phyloP scores from a whole-genome alignment of 2,888 invertebrate species.

The Ecliptopera silaceata region DNA sequence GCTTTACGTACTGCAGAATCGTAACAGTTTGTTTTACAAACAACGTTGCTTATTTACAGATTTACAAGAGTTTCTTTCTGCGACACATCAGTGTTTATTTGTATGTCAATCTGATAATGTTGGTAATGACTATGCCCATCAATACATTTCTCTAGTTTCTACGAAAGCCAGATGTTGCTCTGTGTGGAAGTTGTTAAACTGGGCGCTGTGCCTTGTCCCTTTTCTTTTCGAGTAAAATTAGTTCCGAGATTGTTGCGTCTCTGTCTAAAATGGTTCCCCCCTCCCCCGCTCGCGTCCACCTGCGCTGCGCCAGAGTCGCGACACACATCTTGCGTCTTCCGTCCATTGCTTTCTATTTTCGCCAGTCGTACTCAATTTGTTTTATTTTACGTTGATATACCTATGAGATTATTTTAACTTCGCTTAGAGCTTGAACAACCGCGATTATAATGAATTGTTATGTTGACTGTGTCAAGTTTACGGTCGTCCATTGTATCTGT shows the following conservation, averaged over 20 bases:
- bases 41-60: slow-evolving; percentile 21
- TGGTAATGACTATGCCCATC: slow-evolving; percentile 60
- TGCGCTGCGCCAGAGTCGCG: slow-evolving; percentile 71
- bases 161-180: slow-evolving; percentile 67
- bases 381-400: slow-evolving; percentile 52
- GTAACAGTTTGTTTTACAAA: slow-evolving; percentile 38
- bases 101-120: slow-evolving; percentile 51
- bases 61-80: slow-evolving; percentile 8
- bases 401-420: slow-evolving; percentile 46
- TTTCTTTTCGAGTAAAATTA: slow-evolving; percentile 60
- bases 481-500: slow-evolving; percentile 49
- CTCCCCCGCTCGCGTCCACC: slow-evolving; percentile 63
- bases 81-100: slow-evolving; percentile 27
- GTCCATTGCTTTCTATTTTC: slow-evolving; percentile 81
- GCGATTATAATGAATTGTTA: slow-evolving; percentile 31
- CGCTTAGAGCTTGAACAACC: slow-evolving; percentile 30
- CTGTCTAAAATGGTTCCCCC: slow-evolving; percentile 56
- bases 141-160: slow-evolving; percentile 68
- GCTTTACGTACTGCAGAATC: slow-evolving; percentile 40
- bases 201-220: slow-evolving; percentile 62
- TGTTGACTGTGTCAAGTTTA: slow-evolving; percentile 55
- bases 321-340: slow-evolving; percentile 75
- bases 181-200: slow-evolving; percentile 64
- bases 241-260: slow-evolving; percentile 59
- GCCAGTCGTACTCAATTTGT: slow-evolving; percentile 67